Conservation (phyloP, 37 sponge, comb jelly and placozoan species). For the Cliona cf. orientalis region DNA sequence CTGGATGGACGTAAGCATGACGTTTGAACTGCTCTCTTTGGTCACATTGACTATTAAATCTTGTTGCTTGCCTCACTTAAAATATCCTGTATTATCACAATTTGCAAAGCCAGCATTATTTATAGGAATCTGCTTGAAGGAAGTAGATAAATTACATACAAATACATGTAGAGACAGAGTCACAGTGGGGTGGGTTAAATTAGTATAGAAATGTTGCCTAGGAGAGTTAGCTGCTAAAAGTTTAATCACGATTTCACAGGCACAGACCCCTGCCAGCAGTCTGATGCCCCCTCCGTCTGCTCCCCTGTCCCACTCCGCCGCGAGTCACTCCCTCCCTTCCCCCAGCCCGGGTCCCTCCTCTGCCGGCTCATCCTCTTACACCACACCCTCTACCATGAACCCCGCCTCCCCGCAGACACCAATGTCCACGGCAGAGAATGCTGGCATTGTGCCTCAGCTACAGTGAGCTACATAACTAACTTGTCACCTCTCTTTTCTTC, state of each 20-base stretch:
- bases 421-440: slow-evolving; percentile 55
- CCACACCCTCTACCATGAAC: slow-evolving; percentile 17
- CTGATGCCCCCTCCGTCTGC: slow-evolving; percentile 86
- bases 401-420: slow-evolving; percentile 50
- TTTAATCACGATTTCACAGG: too few species aligned
- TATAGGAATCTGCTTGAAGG: too few species aligned
- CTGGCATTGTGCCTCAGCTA: slow-evolving; percentile 79
- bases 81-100: too few species aligned
- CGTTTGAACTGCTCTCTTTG: neutral
- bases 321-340: slow-evolving; percentile 24
- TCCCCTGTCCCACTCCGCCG: slow-evolving; percentile 40
- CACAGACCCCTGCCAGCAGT: slow-evolving; percentile 21
- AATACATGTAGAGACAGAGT: too few species aligned
- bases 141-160: too few species aligned
- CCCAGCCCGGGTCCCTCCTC: slow-evolving; percentile 48
- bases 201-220: too few species aligned
- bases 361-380: slow-evolving; percentile 5
- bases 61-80: too few species aligned
- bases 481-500: too few species aligned
- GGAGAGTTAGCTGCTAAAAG: too few species aligned
- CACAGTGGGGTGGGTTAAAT: too few species aligned
- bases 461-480: slow-evolving; percentile 51
- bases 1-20: slow-evolving; percentile 52
- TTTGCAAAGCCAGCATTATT: too few species aligned
- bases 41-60: too few species aligned